Conservation (phyloP, 2,797 vertebrate species). For the Diglossa cyanea region DNA sequence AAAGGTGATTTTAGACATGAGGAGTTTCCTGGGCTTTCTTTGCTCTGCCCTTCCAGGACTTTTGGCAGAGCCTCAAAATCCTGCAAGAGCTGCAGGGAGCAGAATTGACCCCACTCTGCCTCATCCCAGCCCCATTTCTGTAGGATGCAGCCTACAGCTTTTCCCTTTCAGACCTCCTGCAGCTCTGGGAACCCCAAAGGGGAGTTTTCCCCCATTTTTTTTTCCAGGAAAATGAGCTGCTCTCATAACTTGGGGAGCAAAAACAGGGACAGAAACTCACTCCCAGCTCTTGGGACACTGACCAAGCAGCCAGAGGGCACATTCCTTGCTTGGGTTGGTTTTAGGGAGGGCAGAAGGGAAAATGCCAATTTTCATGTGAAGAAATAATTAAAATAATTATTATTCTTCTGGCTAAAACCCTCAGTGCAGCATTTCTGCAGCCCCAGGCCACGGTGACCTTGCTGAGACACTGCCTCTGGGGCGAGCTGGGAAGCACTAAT, state of each 20-base stretch:
- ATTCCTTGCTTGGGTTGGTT: background rate
- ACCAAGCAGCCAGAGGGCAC: fast-evolving
- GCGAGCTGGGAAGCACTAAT: background rate
- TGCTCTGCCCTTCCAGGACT: background rate
- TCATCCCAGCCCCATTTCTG: background rate
- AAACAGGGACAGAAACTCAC: background rate
- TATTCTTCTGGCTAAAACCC: background rate
- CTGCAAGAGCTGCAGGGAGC: background rate
- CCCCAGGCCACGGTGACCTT: background rate
- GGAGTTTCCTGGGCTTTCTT: background rate
- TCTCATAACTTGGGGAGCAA: background rate
- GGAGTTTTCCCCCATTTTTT: fast-evolving
- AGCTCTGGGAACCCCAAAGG: too few relatives aligned
- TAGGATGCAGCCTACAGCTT: background rate
- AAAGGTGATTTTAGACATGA: background rate
- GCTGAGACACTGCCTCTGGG: background rate
- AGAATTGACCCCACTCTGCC: background rate
- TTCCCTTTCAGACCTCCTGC: background rate
- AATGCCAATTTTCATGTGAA: fast-evolving
- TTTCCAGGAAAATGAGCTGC: background rate
- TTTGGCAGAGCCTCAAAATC: background rate
- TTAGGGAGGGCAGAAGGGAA: background rate
- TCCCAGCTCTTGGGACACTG: fast-evolving
- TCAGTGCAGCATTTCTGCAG: background rate
- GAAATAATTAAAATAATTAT: background rate